Evolutionary conservation across 1,140 invertebrate species (phyloP), one percentile per base, ranked within the genome.

Genomic region (Drosophila arawakana): DNA sequence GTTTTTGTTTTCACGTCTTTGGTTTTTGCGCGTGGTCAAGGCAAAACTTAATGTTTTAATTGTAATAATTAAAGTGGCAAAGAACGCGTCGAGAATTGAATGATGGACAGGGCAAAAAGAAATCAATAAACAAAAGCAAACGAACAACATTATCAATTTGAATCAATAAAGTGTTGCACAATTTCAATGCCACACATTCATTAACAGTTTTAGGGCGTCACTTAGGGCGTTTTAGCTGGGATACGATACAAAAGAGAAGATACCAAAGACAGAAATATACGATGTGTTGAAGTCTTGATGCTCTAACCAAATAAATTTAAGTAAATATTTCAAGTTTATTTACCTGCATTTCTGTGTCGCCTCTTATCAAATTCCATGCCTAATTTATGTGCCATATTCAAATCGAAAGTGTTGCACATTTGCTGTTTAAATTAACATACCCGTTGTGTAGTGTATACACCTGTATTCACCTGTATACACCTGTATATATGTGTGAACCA

Each of bases 1-100:
- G 11, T 21, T 50, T 44, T 69, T 69, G n/a, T 47, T 60, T 60
- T 35, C 43, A 30, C 35, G 21, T 52, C 43, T 25, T 49, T 3
- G 9, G 13, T 63, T 62, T 62, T 61, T 25, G 55, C 46, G 55
- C 49, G 21, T 49, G 54, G 62, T 57, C 83, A 88, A 88, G 79
- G 82, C 76, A 10, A 79, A 66, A 57, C 55, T 66, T 73, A 80
- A 74, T 77, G 70, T 59, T 81, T 83, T 83, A 88, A 80, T 88
- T 86, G 72, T 81, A 63, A 83, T 86, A 83, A 80, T 83, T 88
- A 73, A 76, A 61, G 69, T 82, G 83, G 80, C 80, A 77, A 83
- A 83, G 83, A 88, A 88, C 73, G 50, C 47, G 46, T 65, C 59
- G 50, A 65, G 75, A 52, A 76, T 72, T 57, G 62, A 76, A 44